A percentile compares a stretch with the other conserved stretches of the same genome.
Conservation (phyloP, 2,888 invertebrate genomes). For the Therioaphis trifolii region DNA sequence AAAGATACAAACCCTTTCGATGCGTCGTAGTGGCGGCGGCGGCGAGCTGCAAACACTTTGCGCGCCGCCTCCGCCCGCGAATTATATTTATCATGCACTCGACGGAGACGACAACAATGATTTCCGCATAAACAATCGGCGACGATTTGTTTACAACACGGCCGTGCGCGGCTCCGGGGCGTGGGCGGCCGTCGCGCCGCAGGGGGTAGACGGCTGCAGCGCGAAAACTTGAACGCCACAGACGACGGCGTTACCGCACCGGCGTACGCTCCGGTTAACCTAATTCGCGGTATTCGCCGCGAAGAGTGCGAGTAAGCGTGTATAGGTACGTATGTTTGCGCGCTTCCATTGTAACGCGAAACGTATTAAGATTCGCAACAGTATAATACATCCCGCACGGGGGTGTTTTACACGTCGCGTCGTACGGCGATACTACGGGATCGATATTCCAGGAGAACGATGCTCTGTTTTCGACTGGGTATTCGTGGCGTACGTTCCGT, state of each 20-base stretch:
- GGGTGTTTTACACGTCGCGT: no score
- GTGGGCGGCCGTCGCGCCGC: background rate
- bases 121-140: conserved; percentile 22
- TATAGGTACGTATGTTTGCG: background rate
- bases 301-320: background rate
- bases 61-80: background rate
- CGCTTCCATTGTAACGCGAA: background rate
- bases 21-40: no score
- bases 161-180: background rate
- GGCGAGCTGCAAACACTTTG: conserved; percentile 15
- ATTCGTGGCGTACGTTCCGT: no score
- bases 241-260: background rate
- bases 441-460: no score
- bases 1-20: background rate
- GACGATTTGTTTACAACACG: background rate
- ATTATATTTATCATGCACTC: background rate
- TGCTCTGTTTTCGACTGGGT: background rate
- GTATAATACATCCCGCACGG: no score
- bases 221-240: background rate
- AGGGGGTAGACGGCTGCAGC: background rate
- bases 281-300: background rate
- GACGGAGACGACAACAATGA: conserved; percentile 29
- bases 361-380: background rate
- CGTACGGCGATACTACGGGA: no score
- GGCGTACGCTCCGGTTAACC: background rate